These are phyloP conservation scores for Agonopterix alstromeriana DNA, from an alignment of 2,888 invertebrate genomes.

Conservation along the genomic window DNA sequence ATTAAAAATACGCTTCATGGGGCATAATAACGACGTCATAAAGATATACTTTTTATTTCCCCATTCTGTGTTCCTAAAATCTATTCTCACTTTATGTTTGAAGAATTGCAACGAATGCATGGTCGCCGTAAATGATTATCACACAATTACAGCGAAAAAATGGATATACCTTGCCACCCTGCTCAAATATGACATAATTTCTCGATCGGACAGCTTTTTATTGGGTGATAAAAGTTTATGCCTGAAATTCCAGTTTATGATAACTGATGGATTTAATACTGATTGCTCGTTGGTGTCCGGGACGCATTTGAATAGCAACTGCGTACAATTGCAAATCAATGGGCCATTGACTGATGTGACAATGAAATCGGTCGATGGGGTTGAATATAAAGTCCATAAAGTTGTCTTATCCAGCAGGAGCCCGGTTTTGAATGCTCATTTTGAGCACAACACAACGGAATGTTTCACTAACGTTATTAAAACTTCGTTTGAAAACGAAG, in stretches of 20 bases:
- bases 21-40: slow-evolving; percentile 57
- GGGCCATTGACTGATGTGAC: slow-evolving; percentile 61
- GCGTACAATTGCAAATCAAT: slow-evolving; percentile 52
- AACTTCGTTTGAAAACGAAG: slow-evolving; percentile 55
- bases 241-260: slow-evolving; percentile 60
- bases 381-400: slow-evolving; percentile 61
- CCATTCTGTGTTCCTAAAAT: slow-evolving; percentile 54
- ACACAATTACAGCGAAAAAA: slow-evolving; percentile 58
- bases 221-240: slow-evolving; percentile 57
- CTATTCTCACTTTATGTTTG: slow-evolving; percentile 53
- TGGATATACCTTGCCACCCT: slow-evolving; percentile 65
- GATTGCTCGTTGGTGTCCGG: slow-evolving; percentile 42
- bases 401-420: slow-evolving; percentile 62
- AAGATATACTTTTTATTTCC: slow-evolving; percentile 62
- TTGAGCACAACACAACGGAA: slow-evolving; percentile 64
- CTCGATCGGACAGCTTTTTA: slow-evolving; percentile 45
- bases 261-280: slow-evolving; percentile 59
- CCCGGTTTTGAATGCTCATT: slow-evolving; percentile 61
- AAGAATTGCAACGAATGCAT: slow-evolving; percentile 62
- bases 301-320: slow-evolving; percentile 54
- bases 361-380: slow-evolving; percentile 55
- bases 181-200: slow-evolving; percentile 53
- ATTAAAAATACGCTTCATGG: slow-evolving; percentile 61
- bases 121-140: slow-evolving; percentile 58
- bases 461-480: slow-evolving; percentile 55